phyloP scores from a whole-genome alignment of 2,797 vertebrate genomes.

The Amblyraja radiata region DNA sequence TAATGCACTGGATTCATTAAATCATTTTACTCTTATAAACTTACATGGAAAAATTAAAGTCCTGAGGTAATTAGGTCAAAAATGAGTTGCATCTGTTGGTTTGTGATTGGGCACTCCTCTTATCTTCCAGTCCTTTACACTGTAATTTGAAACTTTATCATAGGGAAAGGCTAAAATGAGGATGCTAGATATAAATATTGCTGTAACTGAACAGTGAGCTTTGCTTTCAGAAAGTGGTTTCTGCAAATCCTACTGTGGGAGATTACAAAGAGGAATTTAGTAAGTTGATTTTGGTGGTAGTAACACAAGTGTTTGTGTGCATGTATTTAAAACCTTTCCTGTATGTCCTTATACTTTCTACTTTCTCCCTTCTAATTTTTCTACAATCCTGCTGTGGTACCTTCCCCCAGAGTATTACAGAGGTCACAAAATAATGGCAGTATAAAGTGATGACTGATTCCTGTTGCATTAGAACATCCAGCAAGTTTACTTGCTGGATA shows the following conservation, averaged over 20 bases:
- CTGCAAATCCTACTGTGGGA: background rate
- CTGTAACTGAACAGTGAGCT: background rate
- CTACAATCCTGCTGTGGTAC: background rate
- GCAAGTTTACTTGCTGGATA: background rate
- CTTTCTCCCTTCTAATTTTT: background rate
- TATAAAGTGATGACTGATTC: background rate
- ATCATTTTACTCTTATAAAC: background rate
- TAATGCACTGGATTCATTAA: slow-evolving; percentile 10
- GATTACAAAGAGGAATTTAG: background rate
- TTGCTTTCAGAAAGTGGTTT: background rate
- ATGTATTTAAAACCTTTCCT: slow-evolving; percentile 12
- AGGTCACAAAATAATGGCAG: background rate
- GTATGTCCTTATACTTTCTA: background rate
- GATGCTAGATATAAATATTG: background rate
- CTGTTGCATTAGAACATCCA: background rate
- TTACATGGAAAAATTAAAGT: background rate
- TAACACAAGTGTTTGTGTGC: slow-evolving; percentile 15
- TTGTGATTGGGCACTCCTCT: background rate
- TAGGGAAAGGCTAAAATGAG: slow-evolving; percentile 7
- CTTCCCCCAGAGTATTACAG: background rate
- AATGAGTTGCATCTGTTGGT: background rate
- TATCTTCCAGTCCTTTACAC: background rate
- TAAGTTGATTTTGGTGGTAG: background rate
- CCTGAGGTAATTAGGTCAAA: background rate
- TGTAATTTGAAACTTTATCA: background rate